Conservation (phyloP, 2,797 vertebrate species). For the Anabas testudineus region DNA sequence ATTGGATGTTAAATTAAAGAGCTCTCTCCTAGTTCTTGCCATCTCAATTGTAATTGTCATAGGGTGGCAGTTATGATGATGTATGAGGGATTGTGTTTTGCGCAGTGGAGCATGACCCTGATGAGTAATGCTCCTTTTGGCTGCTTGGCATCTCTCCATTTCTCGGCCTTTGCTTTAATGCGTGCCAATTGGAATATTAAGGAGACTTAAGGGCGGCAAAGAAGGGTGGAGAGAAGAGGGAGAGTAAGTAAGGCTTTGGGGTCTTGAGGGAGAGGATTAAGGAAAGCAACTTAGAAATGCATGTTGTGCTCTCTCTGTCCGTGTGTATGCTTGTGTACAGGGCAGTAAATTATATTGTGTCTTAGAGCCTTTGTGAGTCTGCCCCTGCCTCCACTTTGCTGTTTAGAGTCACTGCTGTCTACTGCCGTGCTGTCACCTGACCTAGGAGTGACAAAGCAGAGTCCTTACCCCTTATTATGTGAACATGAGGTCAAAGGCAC, state of each 20-base stretch:
- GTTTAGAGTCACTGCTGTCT: constrained; percentile 57
- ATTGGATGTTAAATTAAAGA: constrained; percentile 99
- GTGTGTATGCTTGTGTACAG: constrained; percentile 39
- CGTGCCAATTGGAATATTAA: constrained; percentile 93
- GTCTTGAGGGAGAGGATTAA: constrained; percentile 57
- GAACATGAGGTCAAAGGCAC: constrained; percentile 82
- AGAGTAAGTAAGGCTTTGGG: constrained; percentile 50
- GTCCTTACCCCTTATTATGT: constrained; percentile 83
- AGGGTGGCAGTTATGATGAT: constrained; percentile 99
- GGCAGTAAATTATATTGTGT: constrained; percentile 24
- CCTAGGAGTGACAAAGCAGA: constrained; percentile 80
- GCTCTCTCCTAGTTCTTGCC: constrained; percentile 97
- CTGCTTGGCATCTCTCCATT: constrained; percentile 89
- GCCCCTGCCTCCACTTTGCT: constrained; percentile 35
- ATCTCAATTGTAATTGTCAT: constrained; percentile 99
- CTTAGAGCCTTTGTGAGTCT: constrained; percentile 21
- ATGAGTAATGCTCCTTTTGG: constrained; percentile 95
- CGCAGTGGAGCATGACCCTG: constrained; percentile 94
- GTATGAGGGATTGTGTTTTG: constrained; percentile 99
- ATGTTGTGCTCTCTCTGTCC: constrained; percentile 39
- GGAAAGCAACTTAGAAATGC: constrained; percentile 45
- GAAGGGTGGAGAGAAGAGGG: constrained; percentile 25
- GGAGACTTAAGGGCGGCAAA: constrained; percentile 68
- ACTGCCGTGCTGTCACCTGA: constrained; percentile 72
- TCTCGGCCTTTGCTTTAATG: constrained; percentile 88